Evolutionary conservation across 2,797 vertebrate species (phyloP).

Genomic region (Tangara arthus): DNA sequence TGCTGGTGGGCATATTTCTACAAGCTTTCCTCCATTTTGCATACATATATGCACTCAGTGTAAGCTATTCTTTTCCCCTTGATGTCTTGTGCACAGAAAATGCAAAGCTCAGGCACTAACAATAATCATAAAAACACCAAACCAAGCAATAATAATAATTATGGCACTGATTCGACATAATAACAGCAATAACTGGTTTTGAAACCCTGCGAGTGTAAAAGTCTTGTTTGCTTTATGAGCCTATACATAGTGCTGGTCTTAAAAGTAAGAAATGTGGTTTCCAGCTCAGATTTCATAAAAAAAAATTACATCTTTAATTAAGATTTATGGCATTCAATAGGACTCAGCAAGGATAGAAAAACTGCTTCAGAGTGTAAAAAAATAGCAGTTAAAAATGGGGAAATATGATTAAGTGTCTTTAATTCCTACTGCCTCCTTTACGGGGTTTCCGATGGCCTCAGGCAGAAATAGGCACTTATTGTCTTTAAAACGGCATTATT

Average conservation of each 20-base stretch:
- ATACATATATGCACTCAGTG: neutral
- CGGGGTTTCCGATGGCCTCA: constrained; percentile 63
- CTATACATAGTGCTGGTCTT: constrained; percentile 58
- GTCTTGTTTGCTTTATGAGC: constrained; percentile 73
- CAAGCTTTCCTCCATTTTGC: neutral
- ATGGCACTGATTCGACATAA: constrained; percentile 43
- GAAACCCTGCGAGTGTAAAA: constrained; percentile 61
- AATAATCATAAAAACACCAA: constrained; percentile 51
- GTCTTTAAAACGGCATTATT: constrained; percentile 76
- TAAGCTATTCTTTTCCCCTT: neutral
- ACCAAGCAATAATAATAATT: constrained; percentile 66
- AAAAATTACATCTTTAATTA: constrained; percentile 73
- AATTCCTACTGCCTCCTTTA: constrained; percentile 74
- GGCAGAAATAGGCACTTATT: constrained; percentile 76
- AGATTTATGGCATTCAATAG: constrained; percentile 71
- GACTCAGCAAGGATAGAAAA: constrained; percentile 65
- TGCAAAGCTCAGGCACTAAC: constrained; percentile 38
- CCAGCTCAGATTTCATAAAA: constrained; percentile 66
- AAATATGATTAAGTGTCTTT: constrained; percentile 77
- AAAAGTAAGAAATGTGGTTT: constrained; percentile 70
- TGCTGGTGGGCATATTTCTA: neutral
- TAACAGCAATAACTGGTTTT: constrained; percentile 66
- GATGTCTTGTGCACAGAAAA: constrained; percentile 16
- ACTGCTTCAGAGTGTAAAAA: constrained; percentile 68
- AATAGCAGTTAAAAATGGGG: constrained; percentile 70